These are phyloP conservation scores for Suillia variegata DNA, from an alignment of 2,888 invertebrate species.

Conservation along the genomic window DNA sequence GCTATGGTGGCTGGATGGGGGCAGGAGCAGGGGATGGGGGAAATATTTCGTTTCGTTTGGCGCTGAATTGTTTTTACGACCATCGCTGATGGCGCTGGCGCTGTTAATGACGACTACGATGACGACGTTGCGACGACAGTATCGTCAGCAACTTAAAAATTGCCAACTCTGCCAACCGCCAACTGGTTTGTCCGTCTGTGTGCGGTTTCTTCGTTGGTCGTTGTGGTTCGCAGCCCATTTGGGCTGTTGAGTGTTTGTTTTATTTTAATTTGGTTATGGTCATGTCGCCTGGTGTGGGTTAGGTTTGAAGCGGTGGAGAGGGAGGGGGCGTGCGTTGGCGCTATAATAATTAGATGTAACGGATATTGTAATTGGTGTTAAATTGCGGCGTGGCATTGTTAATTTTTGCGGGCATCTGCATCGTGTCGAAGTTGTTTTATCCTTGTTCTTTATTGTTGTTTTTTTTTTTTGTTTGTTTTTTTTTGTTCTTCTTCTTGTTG, in stretches of 20 bases:
- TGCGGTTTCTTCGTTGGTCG: constrained; percentile 25
- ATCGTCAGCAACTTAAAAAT: background rate
- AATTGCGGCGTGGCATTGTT: constrained; percentile 57
- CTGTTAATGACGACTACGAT: constrained; percentile 42
- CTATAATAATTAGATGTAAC: constrained; percentile 60
- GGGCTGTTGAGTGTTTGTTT: too few species aligned
- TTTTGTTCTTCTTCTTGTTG: constrained; percentile 25
- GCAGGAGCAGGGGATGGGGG: background rate
- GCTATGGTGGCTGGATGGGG: background rate
- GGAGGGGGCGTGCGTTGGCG: constrained; percentile 28
- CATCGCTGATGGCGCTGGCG: constrained; percentile 40
- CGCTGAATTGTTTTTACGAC: constrained; percentile 20
- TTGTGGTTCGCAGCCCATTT: constrained; percentile 19
- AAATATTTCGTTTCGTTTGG: background rate
- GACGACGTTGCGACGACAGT: too few species aligned
- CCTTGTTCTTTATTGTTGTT: constrained; percentile 1
- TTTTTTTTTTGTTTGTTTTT: background rate
- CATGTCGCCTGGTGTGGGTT: too few species aligned
- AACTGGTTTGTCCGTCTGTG: constrained; percentile 16
- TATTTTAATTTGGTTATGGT: constrained; percentile 52
- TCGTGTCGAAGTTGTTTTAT: constrained; percentile 13
- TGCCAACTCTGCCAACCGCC: too few species aligned
- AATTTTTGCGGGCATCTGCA: constrained; percentile 42
- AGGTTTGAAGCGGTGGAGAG: background rate
- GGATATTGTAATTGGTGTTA: constrained; percentile 62